Base-by-base conservation (phyloP, 2,113 vertebrate species). In the Vulpes ferrilata region DNA sequence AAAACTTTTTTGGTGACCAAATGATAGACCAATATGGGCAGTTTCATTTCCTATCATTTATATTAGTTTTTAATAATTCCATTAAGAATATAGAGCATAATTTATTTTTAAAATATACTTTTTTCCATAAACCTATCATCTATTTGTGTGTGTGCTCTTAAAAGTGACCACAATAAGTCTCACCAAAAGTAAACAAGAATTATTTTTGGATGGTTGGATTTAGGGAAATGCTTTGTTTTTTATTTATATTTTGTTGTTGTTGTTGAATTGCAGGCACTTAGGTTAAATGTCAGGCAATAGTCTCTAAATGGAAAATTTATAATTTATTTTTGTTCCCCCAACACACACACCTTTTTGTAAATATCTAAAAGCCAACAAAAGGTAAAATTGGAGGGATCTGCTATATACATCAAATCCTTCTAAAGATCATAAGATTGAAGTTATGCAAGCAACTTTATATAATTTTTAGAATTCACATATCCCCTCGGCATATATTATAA, bases 371-470 rank as follows among this genome's bases (percentile, higher is more conserved):
- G 23, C 11, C 23, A 94, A 65, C 43, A 84, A 73, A 88, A 94
- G 48, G 30, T 91, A 3, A 83, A 51, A 67, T 32, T 62, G 53
- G 82, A 95, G 64, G 20, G 1, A 38, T 71, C 92, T 11, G 51
- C 73, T 79, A 76, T 92, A 92, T 6, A 91, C 16, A 82, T 85
- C 74, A 83, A 95, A 71, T 85, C 65, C 30, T 89, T 95, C 81
- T 76, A 51, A 94, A 86, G 55, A 82, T 62, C 55, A 2, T 76
- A 60, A 86, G 81, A 80, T 10, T 84, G 83, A 97, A 93, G 30
- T 96, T 96, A 92, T 95, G 51, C 86, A 91, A 97, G 78, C 86
- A 93, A 96, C 90, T 96, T 87, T 59, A 62, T 83, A 2, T 43
- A 55, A 90, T 87, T 93, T 97, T 93, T 92, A 84, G 43, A 96